phyloP scores from a whole-genome alignment of 2,113 vertebrate genomes.

The Limanda limanda region DNA sequence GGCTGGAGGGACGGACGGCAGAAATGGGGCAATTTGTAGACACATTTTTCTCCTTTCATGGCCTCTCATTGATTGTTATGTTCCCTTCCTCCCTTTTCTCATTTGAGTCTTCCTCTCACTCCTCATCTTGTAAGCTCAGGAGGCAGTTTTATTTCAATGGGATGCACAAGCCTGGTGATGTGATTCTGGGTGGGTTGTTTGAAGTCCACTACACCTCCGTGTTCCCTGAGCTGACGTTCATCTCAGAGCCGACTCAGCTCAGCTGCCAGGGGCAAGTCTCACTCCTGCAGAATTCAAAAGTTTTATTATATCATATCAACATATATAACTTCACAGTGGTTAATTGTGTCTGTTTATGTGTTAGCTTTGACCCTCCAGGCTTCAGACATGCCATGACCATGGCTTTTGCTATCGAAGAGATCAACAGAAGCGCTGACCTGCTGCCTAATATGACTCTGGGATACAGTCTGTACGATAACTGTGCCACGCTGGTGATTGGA shows the following conservation, averaged over 20 bases:
- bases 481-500: slow-evolving; percentile 59
- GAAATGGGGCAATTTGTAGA: slow-evolving; percentile 24
- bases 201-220: slow-evolving; percentile 36
- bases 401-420: slow-evolving; percentile 62
- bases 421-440: slow-evolving; percentile 48
- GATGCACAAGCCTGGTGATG: slow-evolving; percentile 60
- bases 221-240: slow-evolving; percentile 52
- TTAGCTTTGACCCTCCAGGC: slow-evolving; percentile 58
- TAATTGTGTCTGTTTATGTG: neutral
- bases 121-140: slow-evolving; percentile 35
- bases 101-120: neutral
- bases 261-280: slow-evolving; percentile 52
- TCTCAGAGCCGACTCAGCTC: slow-evolving; percentile 41
- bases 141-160: slow-evolving; percentile 56
- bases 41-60: neutral
- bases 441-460: slow-evolving; percentile 70
- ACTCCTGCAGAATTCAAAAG: neutral
- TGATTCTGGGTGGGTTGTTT: slow-evolving; percentile 66
- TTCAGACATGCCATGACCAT: slow-evolving; percentile 70
- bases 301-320: neutral
- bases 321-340: too few species aligned
- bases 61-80: neutral
- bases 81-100: slow-evolving; percentile 1
- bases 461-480: slow-evolving; percentile 75
- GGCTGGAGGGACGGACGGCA: neutral